phyloP scores from a whole-genome alignment of 2,113 vertebrate genomes.

The Saguinus midas region DNA sequence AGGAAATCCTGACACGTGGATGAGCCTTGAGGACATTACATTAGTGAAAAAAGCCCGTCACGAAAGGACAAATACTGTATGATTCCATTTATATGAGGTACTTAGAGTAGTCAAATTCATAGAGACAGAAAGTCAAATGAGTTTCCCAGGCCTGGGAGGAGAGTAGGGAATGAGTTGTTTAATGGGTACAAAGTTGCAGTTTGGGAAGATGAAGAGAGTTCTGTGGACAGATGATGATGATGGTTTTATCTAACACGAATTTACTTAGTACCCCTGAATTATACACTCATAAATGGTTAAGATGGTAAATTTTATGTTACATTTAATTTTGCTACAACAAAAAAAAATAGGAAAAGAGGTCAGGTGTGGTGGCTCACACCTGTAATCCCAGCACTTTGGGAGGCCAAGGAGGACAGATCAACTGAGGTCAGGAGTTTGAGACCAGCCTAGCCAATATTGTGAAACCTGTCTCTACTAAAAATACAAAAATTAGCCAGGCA shows the following conservation, averaged over 20 bases:
- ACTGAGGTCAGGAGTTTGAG: no score
- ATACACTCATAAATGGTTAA: neutral
- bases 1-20: neutral
- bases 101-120: neutral
- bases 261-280: neutral
- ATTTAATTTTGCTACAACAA: neutral
- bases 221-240: neutral
- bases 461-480: no score
- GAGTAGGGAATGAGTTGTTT: neutral
- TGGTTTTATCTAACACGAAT: neutral
- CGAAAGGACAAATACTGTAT: neutral
- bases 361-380: no score
- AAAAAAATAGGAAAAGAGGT: neutral
- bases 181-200: neutral
- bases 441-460: no score
- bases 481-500: no score
- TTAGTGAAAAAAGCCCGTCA: neutral
- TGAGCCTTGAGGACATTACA: neutral
- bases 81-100: neutral
- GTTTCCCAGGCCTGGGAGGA: neutral
- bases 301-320: neutral
- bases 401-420: no score
- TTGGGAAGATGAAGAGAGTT: neutral
- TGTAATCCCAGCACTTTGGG: no score
- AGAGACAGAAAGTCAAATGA: neutral